These are phyloP conservation scores for Platyscapa corneri DNA, from an alignment of 1,140 invertebrate genomes.

Conservation along the genomic window DNA sequence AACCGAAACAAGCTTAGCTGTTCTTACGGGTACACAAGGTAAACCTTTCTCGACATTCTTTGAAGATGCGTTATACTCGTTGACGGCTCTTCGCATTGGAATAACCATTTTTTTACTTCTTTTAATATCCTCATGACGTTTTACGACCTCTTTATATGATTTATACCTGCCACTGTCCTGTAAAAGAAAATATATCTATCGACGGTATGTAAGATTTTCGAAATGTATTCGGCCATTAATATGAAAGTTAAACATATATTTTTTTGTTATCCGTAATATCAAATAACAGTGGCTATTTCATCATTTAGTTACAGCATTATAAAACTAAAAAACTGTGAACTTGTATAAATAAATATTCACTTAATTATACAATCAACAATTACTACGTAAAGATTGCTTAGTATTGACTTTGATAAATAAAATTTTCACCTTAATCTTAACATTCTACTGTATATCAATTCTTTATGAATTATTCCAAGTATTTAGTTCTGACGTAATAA, in stretches of 20 bases:
- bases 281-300: not conserved
- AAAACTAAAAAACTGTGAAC: not conserved
- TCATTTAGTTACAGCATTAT: not conserved
- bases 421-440: not conserved
- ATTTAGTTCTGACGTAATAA: slow-evolving; percentile 1
- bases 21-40: slow-evolving; percentile 52
- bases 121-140: slow-evolving; percentile 56
- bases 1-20: slow-evolving; percentile 59
- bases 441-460: not conserved
- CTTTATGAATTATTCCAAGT: slow-evolving; percentile 40
- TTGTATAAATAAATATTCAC: not conserved
- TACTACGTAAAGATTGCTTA: not conserved
- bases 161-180: slow-evolving; percentile 46
- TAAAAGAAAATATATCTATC: slow-evolving; percentile 46
- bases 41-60: slow-evolving; percentile 32
- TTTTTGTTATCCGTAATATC: slow-evolving; percentile 1
- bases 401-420: slow-evolving; percentile 30
- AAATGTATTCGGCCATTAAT: slow-evolving; percentile 19
- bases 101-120: slow-evolving; percentile 47
- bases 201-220: not conserved
- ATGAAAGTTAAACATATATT: slow-evolving; percentile 21
- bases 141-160: slow-evolving; percentile 47
- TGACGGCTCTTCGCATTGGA: not conserved
- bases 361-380: not conserved
- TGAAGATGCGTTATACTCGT: slow-evolving; percentile 39